Evolutionary conservation across 2,797 vertebrate species (phyloP), one percentile per base, ranked within the genome.

Genomic region (Passerculus sandwichensis): DNA sequence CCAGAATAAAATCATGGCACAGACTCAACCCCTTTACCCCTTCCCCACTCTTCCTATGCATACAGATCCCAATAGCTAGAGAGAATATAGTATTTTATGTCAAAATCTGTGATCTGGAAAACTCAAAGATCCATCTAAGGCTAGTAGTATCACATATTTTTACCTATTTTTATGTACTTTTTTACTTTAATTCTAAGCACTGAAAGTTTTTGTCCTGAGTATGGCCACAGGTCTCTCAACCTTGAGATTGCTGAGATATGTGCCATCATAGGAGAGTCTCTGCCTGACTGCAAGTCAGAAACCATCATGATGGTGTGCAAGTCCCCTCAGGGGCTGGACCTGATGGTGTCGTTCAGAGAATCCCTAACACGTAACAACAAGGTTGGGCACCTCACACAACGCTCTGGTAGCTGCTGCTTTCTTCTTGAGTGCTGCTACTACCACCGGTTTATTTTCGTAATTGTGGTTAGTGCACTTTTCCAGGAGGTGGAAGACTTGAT

Each of bases 91-190:
- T 65, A 32, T 29, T 75, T 47, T 75, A 8, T 45, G 25, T 62
- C 38, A 89, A 85, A 85, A 82, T 1, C 10, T 27, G 15, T 50
- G 15, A 23, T 44, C 34, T 23, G 72, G 54, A 47, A 77, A 84
- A 53, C 19, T 72, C 18, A 59, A 38, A 38, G 36, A 45, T 61
- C 16, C 12, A 25, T 32, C 32, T 64, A 50, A 42, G 4, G 2
- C 32, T 72, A 66, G 6, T 40, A 21, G 13, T 5, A 32, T n/a
- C 5, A 23, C 16, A 53, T 51, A 77, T 48, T 36, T 9, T 11
- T 19, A 51, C 2, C 15, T 0, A 14, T 22, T 66, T 77, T 11
- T 10, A 17, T 32, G 1, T 36, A 1, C 6, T 23, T 66, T n/a
- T 50, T 34, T 3, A 5, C 75, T 81, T 81, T 71, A 50, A 50